phyloP scores from a whole-genome alignment of 2,113 vertebrate genomes.

The Chionodraco myersi region DNA sequence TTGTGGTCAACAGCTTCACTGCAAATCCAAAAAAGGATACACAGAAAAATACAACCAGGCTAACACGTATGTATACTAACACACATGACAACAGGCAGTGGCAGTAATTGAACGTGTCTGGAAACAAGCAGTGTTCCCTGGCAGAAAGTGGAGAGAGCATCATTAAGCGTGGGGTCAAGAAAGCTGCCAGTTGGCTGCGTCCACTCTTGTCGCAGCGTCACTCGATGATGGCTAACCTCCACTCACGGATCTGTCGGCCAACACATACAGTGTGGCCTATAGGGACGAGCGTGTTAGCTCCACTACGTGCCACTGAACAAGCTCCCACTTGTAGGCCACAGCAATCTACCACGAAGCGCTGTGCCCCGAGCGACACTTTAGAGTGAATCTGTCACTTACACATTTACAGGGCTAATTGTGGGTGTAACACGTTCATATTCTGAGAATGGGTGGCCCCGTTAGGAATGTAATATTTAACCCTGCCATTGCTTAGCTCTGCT shows the following conservation, averaged over 20 bases:
- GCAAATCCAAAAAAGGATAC: not conserved
- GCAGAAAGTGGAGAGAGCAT: conserved; percentile 43
- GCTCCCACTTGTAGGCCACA: conserved; percentile 32
- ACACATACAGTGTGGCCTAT: conserved; percentile 47
- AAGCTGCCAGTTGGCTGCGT: conserved; percentile 60
- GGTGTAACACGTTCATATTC: conserved; percentile 22
- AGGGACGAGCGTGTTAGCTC: conserved; percentile 60
- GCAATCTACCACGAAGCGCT: conserved; percentile 18
- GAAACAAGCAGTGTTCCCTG: conserved; percentile 60
- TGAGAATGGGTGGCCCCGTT: conserved; percentile 23
- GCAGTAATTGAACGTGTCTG: conserved; percentile 45
- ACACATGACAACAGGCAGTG: not conserved
- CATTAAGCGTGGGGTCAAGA: conserved; percentile 65
- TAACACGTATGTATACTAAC: not conserved
- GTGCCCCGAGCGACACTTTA: conserved; percentile 5
- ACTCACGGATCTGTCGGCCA: conserved; percentile 31
- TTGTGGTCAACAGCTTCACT: not conserved
- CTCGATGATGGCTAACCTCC: conserved; percentile 45
- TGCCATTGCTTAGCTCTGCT: not conserved
- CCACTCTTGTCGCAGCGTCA: conserved; percentile 26
- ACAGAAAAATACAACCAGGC: not conserved
- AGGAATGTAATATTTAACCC: conserved; percentile 1
- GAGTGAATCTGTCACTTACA: conserved; percentile 32
- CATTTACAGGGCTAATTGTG: conserved; percentile 8
- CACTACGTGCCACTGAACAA: conserved; percentile 38